Percentiles rank a stretch among this genome's conserved stretches.
These are phyloP conservation scores for Zosterops borbonicus DNA, from an alignment of 2,113 vertebrate genomes.

Conservation along the genomic window DNA sequence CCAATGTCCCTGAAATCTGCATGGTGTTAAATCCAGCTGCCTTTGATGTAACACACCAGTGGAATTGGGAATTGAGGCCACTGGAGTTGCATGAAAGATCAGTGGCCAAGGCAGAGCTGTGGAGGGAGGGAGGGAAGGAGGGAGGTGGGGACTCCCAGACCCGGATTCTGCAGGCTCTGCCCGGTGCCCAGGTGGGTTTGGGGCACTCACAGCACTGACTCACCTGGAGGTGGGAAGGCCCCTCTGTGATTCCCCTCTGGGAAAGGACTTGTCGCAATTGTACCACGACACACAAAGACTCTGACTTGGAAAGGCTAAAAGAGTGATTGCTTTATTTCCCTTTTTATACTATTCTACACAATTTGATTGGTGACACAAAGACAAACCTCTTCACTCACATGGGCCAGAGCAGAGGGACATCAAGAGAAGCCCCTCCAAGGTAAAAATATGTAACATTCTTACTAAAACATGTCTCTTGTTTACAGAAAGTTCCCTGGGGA, in stretches of 20 bases:
- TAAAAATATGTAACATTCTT: too few species aligned
- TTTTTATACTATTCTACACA: too few species aligned
- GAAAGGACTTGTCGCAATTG: not conserved
- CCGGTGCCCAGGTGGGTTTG: rapidly evolving
- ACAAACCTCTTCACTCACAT: too few species aligned
- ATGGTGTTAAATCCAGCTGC: not conserved
- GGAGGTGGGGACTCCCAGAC: not conserved
- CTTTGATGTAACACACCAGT: not conserved
- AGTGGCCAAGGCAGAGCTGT: rapidly evolving
- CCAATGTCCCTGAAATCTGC: not conserved
- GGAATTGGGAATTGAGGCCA: not conserved
- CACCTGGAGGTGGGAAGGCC: not conserved
- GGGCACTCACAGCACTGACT: rapidly evolving
- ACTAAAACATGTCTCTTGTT: too few species aligned
- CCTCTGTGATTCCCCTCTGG: not conserved
- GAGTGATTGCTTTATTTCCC: too few species aligned
- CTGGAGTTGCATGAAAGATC: not conserved
- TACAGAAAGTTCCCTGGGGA: too few species aligned
- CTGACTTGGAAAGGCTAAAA: too few species aligned
- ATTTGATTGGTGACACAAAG: too few species aligned
- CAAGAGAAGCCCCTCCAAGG: too few species aligned
- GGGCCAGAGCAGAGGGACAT: too few species aligned
- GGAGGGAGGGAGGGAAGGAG: not conserved
- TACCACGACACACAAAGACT: too few species aligned
- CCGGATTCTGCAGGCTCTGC: rapidly evolving